Evolutionary conservation across 2,113 vertebrate genomes (phyloP).

Genomic region (Marmota monax): DNA sequence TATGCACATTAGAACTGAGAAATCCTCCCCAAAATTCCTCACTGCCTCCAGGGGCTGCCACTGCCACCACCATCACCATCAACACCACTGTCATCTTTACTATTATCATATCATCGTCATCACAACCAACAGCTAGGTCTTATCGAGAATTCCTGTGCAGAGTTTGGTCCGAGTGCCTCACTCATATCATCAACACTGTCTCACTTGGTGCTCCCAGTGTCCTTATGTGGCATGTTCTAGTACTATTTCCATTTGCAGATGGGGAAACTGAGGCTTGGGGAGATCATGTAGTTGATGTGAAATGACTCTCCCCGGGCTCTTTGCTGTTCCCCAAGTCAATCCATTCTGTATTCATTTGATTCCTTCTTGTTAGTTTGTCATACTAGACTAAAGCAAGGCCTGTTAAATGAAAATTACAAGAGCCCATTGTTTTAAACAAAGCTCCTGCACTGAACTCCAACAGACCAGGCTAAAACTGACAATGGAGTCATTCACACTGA

Average conservation of each 20-base stretch:
- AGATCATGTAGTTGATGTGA: background rate
- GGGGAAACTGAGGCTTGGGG: background rate
- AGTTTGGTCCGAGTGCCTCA: background rate
- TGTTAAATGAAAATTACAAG: background rate
- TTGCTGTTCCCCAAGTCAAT: background rate
- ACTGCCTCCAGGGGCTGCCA: too few relatives aligned
- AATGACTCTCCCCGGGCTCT: background rate
- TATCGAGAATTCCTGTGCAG: background rate
- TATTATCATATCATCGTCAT: background rate
- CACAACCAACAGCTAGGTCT: rapidly evolving
- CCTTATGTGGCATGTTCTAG: rapidly evolving
- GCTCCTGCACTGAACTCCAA: background rate
- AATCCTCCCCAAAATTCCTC: background rate
- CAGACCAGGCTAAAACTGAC: background rate
- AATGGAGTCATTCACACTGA: background rate
- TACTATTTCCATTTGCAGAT: background rate
- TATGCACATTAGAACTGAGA: background rate
- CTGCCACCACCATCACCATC: too few relatives aligned
- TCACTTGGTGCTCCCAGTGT: background rate
- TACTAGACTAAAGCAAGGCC: background rate
- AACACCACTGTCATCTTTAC: too few relatives aligned
- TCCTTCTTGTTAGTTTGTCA: background rate
- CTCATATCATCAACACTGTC: rapidly evolving
- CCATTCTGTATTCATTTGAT: background rate
- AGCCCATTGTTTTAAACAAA: background rate